These are phyloP conservation scores for Ovis canadensis DNA, from an alignment of 2,113 vertebrate genomes.

Conservation along the genomic window DNA sequence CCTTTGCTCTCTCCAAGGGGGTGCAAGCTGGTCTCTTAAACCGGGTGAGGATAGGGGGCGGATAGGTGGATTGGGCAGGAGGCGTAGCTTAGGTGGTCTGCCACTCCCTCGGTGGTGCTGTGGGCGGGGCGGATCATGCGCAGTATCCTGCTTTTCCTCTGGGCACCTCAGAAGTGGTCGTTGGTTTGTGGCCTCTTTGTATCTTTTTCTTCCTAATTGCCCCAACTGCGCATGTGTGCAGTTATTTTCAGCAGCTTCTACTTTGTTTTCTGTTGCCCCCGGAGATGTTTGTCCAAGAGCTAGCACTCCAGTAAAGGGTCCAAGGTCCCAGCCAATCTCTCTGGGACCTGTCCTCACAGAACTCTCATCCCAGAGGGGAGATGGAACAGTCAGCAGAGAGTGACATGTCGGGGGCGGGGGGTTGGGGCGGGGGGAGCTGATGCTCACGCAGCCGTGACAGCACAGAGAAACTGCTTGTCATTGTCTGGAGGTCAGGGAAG, in stretches of 20 bases:
- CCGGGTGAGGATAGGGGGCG: not conserved
- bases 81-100: not conserved
- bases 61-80: not conserved
- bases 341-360: not conserved
- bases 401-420: not conserved
- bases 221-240: not conserved
- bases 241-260: not conserved
- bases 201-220: not conserved
- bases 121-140: fast-evolving
- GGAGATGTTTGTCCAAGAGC: not conserved
- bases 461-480: not conserved
- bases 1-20: not conserved
- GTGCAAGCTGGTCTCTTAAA: not conserved
- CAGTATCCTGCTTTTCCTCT: not conserved
- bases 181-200: not conserved
- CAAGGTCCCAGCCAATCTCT: not conserved
- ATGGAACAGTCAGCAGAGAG: not conserved
- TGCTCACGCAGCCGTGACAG: not conserved
- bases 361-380: not conserved
- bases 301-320: not conserved
- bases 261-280: not conserved
- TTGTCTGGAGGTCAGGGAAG: not conserved
- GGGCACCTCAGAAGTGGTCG: not conserved
- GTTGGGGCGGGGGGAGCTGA: not conserved
- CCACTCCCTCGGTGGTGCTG: not conserved